phyloP scores from a whole-genome alignment of 2,113 vertebrate genomes.

The Jaculus jaculus region DNA sequence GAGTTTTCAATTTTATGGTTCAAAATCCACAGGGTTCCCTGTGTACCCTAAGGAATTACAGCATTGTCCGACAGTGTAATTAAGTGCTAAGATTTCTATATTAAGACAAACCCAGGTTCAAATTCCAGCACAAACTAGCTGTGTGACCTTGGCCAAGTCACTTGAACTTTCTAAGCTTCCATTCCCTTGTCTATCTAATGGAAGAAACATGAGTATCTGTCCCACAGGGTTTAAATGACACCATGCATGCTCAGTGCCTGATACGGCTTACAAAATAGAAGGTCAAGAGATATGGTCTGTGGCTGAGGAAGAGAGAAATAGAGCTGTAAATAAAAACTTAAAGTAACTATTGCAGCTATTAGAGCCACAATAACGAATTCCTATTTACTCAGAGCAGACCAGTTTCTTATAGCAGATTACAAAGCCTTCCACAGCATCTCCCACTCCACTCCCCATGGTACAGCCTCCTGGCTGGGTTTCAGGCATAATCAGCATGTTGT shows the following conservation, averaged over 20 bases:
- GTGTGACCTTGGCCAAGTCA: background rate
- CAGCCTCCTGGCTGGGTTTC: background rate
- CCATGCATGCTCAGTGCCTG: too few relatives aligned
- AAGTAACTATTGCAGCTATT: background rate
- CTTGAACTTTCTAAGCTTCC: background rate
- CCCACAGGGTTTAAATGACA: background rate
- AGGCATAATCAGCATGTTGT: rapidly evolving
- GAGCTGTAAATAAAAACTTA: background rate
- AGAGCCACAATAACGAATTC: background rate
- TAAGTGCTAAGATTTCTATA: background rate
- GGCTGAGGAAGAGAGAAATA: background rate
- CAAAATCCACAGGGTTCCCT: background rate
- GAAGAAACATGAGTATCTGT: background rate
- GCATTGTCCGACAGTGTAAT: background rate
- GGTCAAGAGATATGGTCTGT: background rate
- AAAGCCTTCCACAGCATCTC: background rate
- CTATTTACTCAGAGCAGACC: background rate
- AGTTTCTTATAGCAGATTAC: background rate
- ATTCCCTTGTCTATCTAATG: background rate
- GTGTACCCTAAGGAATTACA: background rate
- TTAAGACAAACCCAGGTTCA: background rate
- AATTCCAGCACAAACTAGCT: background rate
- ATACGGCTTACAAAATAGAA: background rate
- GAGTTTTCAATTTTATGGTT: background rate
- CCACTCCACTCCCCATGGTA: background rate